These are phyloP conservation scores for Zalophus californianus DNA, from an alignment of 2,797 vertebrate species.

Conservation along the genomic window DNA sequence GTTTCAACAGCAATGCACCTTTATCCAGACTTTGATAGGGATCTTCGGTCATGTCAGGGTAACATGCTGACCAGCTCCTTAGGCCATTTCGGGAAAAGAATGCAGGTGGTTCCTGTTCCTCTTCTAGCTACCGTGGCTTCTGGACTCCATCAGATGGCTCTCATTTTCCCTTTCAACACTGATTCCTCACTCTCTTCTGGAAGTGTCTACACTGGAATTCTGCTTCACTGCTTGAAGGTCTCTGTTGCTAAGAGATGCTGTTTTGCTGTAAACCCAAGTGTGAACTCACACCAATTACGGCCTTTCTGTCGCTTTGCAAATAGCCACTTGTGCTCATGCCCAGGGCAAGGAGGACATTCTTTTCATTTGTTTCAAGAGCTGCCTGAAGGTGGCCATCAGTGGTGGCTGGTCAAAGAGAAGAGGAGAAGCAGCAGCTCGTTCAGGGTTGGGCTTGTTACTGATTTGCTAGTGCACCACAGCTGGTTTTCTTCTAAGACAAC, in stretches of 20 bases:
- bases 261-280: slow-evolving; percentile 1
- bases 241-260: slow-evolving; percentile 28
- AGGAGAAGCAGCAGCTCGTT: background rate
- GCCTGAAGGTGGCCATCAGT: background rate
- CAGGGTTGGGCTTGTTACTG: background rate
- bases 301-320: slow-evolving; percentile 33
- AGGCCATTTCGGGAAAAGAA: background rate
- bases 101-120: background rate
- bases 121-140: background rate
- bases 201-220: background rate
- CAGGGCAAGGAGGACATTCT: background rate
- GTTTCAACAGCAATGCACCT: background rate
- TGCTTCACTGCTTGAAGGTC: background rate
- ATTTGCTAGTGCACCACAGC: accelerated
- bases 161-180: background rate
- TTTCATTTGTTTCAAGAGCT: background rate
- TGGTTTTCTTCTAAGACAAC: background rate
- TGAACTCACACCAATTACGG: background rate
- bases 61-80: background rate
- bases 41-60: background rate
- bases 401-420: background rate
- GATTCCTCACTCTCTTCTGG: background rate
- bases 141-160: background rate
- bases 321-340: background rate
- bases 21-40: background rate